Conservation (phyloP, 2,113 vertebrate species). For the Nannospalax galili region DNA sequence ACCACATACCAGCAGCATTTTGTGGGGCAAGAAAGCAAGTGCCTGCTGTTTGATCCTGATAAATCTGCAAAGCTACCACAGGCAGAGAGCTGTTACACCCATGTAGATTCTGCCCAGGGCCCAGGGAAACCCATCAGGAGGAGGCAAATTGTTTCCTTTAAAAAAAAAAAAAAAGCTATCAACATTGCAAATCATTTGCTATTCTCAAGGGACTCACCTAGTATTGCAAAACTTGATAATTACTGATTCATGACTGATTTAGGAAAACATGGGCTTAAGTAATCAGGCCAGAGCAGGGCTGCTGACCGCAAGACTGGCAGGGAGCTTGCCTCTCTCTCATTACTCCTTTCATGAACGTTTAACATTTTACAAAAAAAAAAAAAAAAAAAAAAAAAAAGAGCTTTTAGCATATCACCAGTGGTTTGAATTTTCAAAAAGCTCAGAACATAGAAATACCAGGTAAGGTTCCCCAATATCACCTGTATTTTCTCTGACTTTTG, state of each 20-base stretch:
- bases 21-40: conserved; percentile 47
- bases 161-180: conserved; percentile 79
- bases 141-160: conserved; percentile 68
- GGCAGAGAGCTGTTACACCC: conserved; percentile 65
- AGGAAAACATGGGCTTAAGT: conserved; percentile 89
- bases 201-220: conserved; percentile 84
- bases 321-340: conserved; percentile 76
- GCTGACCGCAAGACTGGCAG: conserved; percentile 85
- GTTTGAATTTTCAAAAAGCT: conserved; percentile 78
- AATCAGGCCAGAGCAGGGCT: conserved; percentile 86
- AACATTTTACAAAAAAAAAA: conserved; percentile 83
- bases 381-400: too few relatives aligned
- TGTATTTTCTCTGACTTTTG: conserved; percentile 48
- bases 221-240: conserved; percentile 90
- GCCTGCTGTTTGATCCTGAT: conserved; percentile 48
- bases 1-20: conserved; percentile 50
- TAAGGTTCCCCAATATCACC: conserved; percentile 55
- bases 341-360: conserved; percentile 84
- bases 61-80: conserved; percentile 69
- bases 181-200: conserved; percentile 86
- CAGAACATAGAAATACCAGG: conserved; percentile 64
- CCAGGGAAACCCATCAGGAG: conserved; percentile 64
- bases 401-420: conserved; percentile 78
- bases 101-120: conserved; percentile 59
- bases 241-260: conserved; percentile 90